Conservation (phyloP, 2,888 invertebrate genomes). For the Diaperis boleti region DNA sequence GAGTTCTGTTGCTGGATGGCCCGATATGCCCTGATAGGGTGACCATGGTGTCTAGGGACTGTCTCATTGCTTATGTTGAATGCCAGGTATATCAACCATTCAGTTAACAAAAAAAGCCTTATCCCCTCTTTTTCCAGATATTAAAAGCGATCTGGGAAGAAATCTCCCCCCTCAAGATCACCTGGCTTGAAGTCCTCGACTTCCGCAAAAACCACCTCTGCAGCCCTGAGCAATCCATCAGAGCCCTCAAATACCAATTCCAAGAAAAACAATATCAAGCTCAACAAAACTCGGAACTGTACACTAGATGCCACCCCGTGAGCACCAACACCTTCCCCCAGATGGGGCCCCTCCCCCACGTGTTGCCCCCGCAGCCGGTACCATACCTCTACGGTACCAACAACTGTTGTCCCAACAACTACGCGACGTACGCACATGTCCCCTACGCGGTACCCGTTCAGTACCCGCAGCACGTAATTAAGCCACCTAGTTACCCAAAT, state of each 20-base stretch:
- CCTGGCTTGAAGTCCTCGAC: conserved; percentile 78
- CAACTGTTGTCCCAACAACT: conserved; percentile 46
- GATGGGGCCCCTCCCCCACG: conserved; percentile 3
- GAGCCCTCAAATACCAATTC: conserved; percentile 66
- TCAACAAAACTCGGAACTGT: conserved; percentile 52
- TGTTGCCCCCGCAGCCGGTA: conserved; percentile 29
- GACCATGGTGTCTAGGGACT: conserved; percentile 83
- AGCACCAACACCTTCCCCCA: not conserved
- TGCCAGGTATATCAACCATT: conserved; percentile 85
- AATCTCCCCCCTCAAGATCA: conserved; percentile 70
- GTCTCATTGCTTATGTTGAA: conserved; percentile 88
- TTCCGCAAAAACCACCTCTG: conserved; percentile 72
- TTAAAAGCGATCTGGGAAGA: conserved; percentile 83
- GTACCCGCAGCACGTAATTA: conserved; percentile 48
- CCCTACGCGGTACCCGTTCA: conserved; percentile 49
- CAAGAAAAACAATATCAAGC: conserved; percentile 65
- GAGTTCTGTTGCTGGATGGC: conserved; percentile 75
- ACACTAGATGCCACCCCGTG: conserved; percentile 32
- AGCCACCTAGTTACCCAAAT: conserved; percentile 51
- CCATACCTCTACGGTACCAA: conserved; percentile 53
- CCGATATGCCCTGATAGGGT: conserved; percentile 87
- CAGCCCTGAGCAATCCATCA: conserved; percentile 69
- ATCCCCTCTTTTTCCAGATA: conserved; percentile 68
- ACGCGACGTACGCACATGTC: conserved; percentile 45
- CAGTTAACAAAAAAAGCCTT: no score